Evolutionary conservation across 2,888 invertebrate genomes (phyloP), one percentile per base, ranked within the genome.

Genomic region (Drosophila glabriapex): DNA sequence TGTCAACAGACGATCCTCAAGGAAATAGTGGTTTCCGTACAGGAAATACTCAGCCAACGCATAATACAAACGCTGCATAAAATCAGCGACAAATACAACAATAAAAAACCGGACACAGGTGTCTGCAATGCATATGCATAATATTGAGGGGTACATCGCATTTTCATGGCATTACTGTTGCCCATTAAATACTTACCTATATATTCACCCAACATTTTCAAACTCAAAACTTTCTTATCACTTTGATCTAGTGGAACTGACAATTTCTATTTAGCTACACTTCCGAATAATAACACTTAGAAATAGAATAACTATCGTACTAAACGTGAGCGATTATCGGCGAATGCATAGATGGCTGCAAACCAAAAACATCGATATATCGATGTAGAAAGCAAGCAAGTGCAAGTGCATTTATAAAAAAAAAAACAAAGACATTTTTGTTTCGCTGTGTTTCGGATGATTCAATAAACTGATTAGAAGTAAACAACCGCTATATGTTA

Each of bases 11-110:
- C 82, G 80, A 9, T 78, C 55, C 28, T 91, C 71, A 0, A 59
- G 68, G 5, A 90, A 68, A 66, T 92, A 92, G 31, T 86, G 67
- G 5, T 79, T 76, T 7, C 41, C 19, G 50, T 81, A 73, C 0
- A 14, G 43, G 0, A 73, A 4, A 56, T 77, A 80, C 73, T 92
- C 92, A 3, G 28, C 31, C 0, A 52, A 4, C 10, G 70, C 54
- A n/a, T 56, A 58, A 16, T 12, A 61, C 1, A 82, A 33, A 0
- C 93, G 89, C 55, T 69, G 63, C 1, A 81, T 4, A 0, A 84
- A 5, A 52, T 92, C 91, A 0, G 90, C 91, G 10, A 70, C 0
- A 12, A 80, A 59, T 1, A 73, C 33, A 5, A 74, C 75, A 6
- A 77, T 1, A 7, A 59, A 43, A 41, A 85, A 63, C 41, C 80